phyloP scores from a whole-genome alignment of 2,113 vertebrate species.

The Cygnus atratus region DNA sequence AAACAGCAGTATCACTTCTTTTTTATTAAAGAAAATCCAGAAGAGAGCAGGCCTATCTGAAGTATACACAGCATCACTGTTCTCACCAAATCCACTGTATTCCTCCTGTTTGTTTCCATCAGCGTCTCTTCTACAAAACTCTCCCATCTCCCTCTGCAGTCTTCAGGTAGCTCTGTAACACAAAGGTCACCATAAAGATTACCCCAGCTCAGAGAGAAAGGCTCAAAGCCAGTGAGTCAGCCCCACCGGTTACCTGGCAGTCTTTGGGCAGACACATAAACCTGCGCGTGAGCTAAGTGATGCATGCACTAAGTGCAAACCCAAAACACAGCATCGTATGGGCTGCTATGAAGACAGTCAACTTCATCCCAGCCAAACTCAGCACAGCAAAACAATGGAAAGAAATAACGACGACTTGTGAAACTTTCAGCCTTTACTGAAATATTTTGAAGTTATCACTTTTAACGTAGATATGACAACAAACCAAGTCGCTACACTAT shows the following conservation, averaged over 20 bases:
- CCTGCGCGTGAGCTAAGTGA: background rate
- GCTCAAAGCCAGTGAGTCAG: too few species aligned
- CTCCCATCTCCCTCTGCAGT: slow-evolving; percentile 95
- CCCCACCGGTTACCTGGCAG: background rate
- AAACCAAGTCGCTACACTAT: rapidly evolving
- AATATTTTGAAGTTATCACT: background rate
- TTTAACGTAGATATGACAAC: background rate
- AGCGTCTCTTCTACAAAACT: slow-evolving; percentile 94
- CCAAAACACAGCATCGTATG: rapidly evolving
- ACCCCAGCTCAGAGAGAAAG: background rate
- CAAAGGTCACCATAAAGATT: background rate
- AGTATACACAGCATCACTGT: rapidly evolving
- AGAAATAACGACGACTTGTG: background rate
- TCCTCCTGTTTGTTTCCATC: slow-evolving; percentile 91
- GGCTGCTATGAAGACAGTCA: background rate
- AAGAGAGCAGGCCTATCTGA: background rate
- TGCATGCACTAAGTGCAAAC: too few species aligned
- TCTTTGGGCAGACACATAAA: background rate
- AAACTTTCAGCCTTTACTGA: background rate
- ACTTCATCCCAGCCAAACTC: background rate
- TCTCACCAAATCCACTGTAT: slow-evolving; percentile 93
- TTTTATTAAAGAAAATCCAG: background rate
- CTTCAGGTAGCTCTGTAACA: slow-evolving; percentile 88
- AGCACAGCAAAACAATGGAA: background rate
- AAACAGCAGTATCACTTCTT: rapidly evolving